Evolutionary conservation across 2,888 invertebrate species (phyloP).

Genomic region (Oligia latruncula): DNA sequence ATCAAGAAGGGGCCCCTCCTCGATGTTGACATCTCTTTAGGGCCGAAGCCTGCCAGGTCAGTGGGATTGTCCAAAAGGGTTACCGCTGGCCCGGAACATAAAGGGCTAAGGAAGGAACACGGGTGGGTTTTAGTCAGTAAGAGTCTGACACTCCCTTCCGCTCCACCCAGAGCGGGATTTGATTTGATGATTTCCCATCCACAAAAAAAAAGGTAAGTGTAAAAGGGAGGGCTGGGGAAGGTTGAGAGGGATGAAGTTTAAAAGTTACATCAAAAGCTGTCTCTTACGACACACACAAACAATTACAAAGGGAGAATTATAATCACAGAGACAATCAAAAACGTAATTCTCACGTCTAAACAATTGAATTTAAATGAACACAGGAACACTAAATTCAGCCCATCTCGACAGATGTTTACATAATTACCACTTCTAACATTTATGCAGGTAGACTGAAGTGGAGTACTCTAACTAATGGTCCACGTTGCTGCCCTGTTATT

Average conservation of each 20-base stretch:
- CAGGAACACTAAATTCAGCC: constrained; percentile 33
- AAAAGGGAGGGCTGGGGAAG: background rate
- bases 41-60: no score
- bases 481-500: constrained; percentile 67
- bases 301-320: constrained; percentile 5
- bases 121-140: no score
- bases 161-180: no score
- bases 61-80: no score
- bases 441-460: constrained; percentile 46
- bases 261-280: background rate
- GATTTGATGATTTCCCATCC: no score
- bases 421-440: constrained; percentile 55
- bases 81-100: no score
- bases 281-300: background rate
- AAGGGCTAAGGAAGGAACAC: no score
- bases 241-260: no score
- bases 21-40: no score
- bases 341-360: constrained; percentile 1
- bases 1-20: no score
- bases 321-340: constrained; percentile 28
- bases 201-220: background rate
- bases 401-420: constrained; percentile 54
- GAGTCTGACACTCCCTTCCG: no score
- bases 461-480: constrained; percentile 69
- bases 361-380: constrained; percentile 23